phyloP scores from a whole-genome alignment of 1,140 invertebrate species.

The Calycopis cecrops region DNA sequence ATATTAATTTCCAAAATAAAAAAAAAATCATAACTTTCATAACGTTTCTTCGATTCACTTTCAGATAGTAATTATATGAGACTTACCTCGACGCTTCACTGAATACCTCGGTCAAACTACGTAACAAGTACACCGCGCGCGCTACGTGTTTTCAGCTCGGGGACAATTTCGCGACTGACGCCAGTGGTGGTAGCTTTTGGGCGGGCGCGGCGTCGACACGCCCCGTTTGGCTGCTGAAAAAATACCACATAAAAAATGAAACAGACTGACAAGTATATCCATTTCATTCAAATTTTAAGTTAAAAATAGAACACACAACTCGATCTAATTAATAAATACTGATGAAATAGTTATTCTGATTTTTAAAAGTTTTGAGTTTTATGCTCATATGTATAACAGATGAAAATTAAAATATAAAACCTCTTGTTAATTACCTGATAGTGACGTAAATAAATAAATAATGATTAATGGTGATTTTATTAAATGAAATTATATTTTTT shows the following conservation, averaged over 20 bases:
- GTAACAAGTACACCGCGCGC: neutral
- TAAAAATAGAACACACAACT: too few species aligned
- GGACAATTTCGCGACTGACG: conserved; percentile 35
- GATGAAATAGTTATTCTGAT: neutral
- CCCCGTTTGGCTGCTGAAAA: conserved; percentile 37
- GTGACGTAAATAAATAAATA: too few species aligned
- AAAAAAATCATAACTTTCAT: too few species aligned
- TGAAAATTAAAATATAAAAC: too few species aligned
- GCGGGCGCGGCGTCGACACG: conserved; percentile 47
- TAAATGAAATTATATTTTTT: neutral
- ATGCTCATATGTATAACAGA: neutral
- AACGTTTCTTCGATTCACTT: too few species aligned
- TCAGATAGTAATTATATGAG: too few species aligned
- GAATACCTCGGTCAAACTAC: conserved; percentile 12
- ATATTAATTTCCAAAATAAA: too few species aligned
- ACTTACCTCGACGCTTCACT: too few species aligned
- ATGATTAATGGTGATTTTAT: too few species aligned
- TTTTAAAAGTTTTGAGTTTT: neutral
- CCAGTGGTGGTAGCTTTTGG: conserved; percentile 34
- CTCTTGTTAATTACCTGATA: too few species aligned
- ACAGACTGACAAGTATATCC: conserved; percentile 1
- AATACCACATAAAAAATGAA: conserved; percentile 26
- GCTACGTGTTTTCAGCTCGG: conserved; percentile 25
- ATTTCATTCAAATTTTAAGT: conserved; percentile 2
- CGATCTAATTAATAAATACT: conserved; percentile 10